A percentile compares a stretch with the other conserved stretches of the same genome.
Conservation (phyloP, 2,888 invertebrate species). For the Apamea sordens region DNA sequence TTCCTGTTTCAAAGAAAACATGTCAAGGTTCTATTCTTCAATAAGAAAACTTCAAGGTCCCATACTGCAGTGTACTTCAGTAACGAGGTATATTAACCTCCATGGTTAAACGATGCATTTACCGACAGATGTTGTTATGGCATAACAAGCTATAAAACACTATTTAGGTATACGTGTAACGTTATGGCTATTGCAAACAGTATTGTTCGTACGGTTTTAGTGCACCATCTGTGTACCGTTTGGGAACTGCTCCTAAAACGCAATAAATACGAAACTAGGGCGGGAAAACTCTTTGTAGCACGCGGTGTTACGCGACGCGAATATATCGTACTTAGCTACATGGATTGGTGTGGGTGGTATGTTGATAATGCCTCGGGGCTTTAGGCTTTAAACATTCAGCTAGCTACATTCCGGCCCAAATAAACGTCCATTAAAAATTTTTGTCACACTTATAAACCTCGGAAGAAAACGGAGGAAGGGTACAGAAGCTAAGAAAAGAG, state of each 20-base stretch:
- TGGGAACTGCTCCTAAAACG: constrained; percentile 2
- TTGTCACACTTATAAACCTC: not conserved
- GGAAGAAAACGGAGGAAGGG: not conserved
- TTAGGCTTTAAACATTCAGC: not conserved
- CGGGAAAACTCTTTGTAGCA: constrained; percentile 15
- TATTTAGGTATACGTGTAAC: not conserved
- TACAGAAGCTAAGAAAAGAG: not conserved
- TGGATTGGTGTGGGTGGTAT: not conserved
- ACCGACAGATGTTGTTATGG: not conserved
- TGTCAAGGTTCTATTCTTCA: not conserved
- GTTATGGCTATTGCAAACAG: constrained; percentile 5
- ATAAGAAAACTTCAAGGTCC: not conserved
- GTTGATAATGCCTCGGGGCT: not conserved
- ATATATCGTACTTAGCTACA: not conserved
- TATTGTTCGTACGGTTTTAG: constrained; percentile 7
- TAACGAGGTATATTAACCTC: too few relatives aligned
- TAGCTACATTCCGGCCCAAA: not conserved
- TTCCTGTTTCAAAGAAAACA: not conserved
- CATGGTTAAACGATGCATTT: not conserved
- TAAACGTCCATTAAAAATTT: not conserved
- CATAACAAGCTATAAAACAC: not conserved
- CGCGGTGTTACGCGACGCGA: not conserved
- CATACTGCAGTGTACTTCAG: too few relatives aligned
- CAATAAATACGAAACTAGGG: constrained; percentile 19
- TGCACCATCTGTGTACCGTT: constrained; percentile 8